phyloP scores from a whole-genome alignment of 1,140 invertebrate genomes.

The Drosophila sp. region DNA sequence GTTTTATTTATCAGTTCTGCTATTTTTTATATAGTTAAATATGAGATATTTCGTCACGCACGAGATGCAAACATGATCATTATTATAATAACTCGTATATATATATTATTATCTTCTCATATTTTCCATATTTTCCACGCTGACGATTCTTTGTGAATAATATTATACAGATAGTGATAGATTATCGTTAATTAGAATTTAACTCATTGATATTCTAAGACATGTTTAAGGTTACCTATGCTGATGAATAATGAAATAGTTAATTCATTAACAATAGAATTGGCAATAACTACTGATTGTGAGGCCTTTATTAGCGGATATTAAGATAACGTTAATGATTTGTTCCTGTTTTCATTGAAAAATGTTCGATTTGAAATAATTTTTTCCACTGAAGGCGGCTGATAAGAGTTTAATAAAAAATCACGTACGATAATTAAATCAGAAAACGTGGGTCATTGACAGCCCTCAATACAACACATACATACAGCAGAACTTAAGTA shows the following conservation, averaged over 20 bases:
- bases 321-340: background rate
- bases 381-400: background rate
- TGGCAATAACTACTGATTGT: no score
- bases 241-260: slow-evolving; percentile 12
- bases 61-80: slow-evolving; percentile 62
- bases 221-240: slow-evolving; percentile 1
- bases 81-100: slow-evolving; percentile 26
- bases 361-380: background rate
- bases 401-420: background rate
- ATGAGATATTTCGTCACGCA: slow-evolving; percentile 58
- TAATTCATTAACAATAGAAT: no score
- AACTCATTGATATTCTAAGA: slow-evolving; percentile 11
- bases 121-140: slow-evolving; percentile 11
- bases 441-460: slow-evolving; percentile 47
- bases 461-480: slow-evolving; percentile 13
- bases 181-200: background rate
- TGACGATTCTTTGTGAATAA: slow-evolving; percentile 22
- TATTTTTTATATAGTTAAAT: slow-evolving; percentile 27
- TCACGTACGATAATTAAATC: slow-evolving; percentile 23
- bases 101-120: slow-evolving; percentile 19
- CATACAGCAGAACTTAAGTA: background rate
- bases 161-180: slow-evolving; percentile 15
- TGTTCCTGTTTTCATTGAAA: slow-evolving; percentile 6
- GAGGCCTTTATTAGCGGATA: background rate
- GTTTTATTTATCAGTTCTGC: slow-evolving; percentile 31